phyloP scores from a whole-genome alignment of 2,797 vertebrate species.

The Austrolebias charrua region DNA sequence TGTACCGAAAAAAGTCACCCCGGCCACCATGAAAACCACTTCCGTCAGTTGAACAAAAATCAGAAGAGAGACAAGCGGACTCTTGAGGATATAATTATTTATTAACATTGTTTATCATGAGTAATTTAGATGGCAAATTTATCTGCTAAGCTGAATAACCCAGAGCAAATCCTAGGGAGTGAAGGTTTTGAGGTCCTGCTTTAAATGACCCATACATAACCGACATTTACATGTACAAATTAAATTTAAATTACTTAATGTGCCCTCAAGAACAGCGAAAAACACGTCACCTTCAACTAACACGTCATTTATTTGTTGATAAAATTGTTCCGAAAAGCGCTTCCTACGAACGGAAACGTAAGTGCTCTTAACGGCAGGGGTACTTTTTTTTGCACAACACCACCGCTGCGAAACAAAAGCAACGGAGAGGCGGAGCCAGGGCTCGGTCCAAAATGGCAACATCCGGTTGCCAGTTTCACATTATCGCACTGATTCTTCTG shows the following conservation, averaged over 20 bases:
- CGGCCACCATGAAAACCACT: neutral
- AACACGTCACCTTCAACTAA: neutral
- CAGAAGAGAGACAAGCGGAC: too few relatives aligned
- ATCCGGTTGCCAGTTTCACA: constrained; percentile 51
- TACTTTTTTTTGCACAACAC: neutral
- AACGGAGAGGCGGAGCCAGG: constrained; percentile 56
- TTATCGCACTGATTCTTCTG: constrained; percentile 63
- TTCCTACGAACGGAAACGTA: neutral
- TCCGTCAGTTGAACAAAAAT: neutral
- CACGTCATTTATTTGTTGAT: neutral
- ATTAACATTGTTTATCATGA: too few relatives aligned
- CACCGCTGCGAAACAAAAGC: constrained; percentile 3
- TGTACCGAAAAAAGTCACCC: neutral
- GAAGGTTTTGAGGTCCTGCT: too few relatives aligned
- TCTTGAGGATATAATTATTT: too few relatives aligned
- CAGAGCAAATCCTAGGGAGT: too few relatives aligned
- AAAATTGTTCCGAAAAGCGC: neutral
- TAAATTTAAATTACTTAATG: too few relatives aligned
- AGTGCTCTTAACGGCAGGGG: neutral
- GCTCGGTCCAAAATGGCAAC: constrained; percentile 63
- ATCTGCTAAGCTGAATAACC: too few relatives aligned
- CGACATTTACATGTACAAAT: too few relatives aligned
- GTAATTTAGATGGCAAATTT: too few relatives aligned
- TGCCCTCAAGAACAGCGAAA: too few relatives aligned
- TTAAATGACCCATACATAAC: too few relatives aligned